Evolutionary conservation across 2,888 invertebrate species (phyloP).

Genomic region (Pachydiplax longipennis): DNA sequence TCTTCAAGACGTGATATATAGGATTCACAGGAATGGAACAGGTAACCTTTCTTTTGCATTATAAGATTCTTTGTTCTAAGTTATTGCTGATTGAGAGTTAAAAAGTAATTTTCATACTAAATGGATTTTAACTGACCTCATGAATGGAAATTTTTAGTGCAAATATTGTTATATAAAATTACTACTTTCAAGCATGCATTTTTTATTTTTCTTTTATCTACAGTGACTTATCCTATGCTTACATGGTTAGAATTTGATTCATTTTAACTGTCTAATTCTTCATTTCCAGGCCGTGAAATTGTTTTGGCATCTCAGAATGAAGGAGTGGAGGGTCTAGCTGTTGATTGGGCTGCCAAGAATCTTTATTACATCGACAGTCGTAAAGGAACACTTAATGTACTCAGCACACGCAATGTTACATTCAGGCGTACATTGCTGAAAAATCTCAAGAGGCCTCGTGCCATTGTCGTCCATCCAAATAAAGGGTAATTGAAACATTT

Average conservation of each 20-base stretch:
- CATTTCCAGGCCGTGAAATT: constrained; percentile 72
- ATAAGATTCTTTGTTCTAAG: background rate
- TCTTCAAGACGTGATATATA: constrained; percentile 90
- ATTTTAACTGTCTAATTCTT: background rate
- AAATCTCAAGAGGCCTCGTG: constrained; percentile 90
- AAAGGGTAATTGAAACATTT: constrained; percentile 67
- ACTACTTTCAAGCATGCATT: too few species aligned
- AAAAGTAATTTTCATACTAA: too few species aligned
- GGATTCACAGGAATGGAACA: constrained; percentile 61
- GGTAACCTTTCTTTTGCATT: constrained; percentile 53
- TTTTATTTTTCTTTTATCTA: too few species aligned
- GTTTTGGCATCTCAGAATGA: constrained; percentile 96
- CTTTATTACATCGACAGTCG: constrained; percentile 94
- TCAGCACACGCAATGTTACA: constrained; percentile 86
- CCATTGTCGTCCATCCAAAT: constrained; percentile 96
- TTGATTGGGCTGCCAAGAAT: constrained; percentile 96
- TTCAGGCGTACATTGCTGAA: constrained; percentile 83
- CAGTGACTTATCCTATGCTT: too few species aligned
- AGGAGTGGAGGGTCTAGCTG: constrained; percentile 93
- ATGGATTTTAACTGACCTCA: too few species aligned
- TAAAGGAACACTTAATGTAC: constrained; percentile 91
- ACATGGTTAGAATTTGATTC: background rate
- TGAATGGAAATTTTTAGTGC: background rate
- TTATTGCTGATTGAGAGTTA: too few species aligned
- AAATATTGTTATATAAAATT: too few species aligned